Percentiles rank a stretch among this genome's conserved stretches.
phyloP scores from a whole-genome alignment of 2,113 vertebrate species.

The Platichthys flesus region DNA sequence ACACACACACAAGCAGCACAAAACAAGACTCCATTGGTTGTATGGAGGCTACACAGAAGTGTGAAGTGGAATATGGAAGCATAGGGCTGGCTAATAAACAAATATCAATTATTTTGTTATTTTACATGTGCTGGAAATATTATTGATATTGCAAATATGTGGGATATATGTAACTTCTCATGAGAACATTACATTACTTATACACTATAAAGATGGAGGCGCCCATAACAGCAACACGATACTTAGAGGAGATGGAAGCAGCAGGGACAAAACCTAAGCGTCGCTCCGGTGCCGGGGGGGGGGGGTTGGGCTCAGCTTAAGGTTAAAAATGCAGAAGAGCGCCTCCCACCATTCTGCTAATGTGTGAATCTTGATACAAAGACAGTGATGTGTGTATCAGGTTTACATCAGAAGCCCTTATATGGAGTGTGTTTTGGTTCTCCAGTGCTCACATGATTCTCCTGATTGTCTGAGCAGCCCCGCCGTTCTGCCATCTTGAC shows the following conservation, averaged over 20 bases:
- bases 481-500: conserved; percentile 53
- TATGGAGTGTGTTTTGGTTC: neutral
- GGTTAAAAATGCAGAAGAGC: neutral
- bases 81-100: too few relatives aligned
- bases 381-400: neutral
- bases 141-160: neutral
- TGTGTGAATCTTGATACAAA: neutral
- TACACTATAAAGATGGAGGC: neutral
- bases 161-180: neutral
- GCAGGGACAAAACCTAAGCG: neutral
- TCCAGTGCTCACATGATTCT: conserved; percentile 32
- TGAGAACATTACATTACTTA: neutral
- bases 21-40: too few relatives aligned
- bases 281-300: neutral
- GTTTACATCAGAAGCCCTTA: neutral
- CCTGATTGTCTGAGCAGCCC: conserved; percentile 33
- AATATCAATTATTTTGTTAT: too few relatives aligned
- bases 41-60: too few relatives aligned
- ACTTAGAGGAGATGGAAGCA: too few relatives aligned
- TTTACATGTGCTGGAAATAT: too few relatives aligned
- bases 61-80: too few relatives aligned
- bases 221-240: too few relatives aligned
- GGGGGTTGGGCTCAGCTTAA: neutral
- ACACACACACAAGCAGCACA: conserved; percentile 10
- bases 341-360: too few relatives aligned